Conservation (phyloP, 2,888 invertebrate species). For the Lepidochitona cinerea region DNA sequence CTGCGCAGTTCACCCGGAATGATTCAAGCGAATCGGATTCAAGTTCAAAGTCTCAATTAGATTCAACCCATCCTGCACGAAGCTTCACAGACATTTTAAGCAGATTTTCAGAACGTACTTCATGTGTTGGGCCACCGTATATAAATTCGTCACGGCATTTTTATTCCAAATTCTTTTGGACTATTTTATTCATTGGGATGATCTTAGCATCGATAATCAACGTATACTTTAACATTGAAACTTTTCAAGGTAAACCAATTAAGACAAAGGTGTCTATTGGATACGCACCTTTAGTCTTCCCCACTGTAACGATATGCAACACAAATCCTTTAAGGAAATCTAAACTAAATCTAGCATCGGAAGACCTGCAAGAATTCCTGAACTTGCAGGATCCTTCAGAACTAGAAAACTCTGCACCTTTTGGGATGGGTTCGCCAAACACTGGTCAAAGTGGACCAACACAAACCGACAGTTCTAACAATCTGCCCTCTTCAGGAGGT, state of each 20-base stretch:
- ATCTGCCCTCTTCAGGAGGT: too few species aligned
- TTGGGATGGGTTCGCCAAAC: too few species aligned
- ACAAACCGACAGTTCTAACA: too few species aligned
- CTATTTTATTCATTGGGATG: not conserved
- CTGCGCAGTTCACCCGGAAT: too few species aligned
- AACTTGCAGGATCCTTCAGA: not conserved
- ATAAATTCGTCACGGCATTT: not conserved
- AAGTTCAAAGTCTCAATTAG: not conserved
- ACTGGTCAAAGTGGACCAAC: too few species aligned
- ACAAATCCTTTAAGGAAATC: not conserved
- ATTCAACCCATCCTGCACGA: not conserved
- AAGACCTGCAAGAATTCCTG: not conserved
- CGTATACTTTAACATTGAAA: not conserved
- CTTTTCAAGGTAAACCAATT: not conserved
- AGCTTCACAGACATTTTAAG: not conserved
- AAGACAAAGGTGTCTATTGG: not conserved
- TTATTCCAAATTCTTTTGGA: not conserved
- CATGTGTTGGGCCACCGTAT: not conserved
- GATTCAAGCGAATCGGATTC: not conserved
- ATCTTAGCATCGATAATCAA: not conserved
- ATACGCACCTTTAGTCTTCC: not conserved
- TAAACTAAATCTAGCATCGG: not conserved
- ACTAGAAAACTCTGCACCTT: too few species aligned
- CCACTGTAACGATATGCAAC: not conserved
- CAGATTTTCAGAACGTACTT: not conserved